phyloP scores from a whole-genome alignment of 2,113 vertebrate genomes.

The Rissa tridactyla region DNA sequence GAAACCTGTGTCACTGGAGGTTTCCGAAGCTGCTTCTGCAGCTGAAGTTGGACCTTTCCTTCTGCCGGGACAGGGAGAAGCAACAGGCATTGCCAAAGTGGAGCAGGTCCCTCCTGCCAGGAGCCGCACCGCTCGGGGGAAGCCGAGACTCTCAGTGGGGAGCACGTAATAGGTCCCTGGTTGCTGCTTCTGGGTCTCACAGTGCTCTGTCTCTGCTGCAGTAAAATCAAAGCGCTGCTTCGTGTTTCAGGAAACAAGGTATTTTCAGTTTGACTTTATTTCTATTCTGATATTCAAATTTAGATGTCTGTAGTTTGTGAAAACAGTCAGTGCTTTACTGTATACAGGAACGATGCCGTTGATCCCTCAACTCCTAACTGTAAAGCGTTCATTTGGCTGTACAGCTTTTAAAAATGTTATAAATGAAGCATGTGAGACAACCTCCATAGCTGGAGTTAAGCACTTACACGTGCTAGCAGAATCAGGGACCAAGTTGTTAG shows the following conservation, averaged over 20 bases:
- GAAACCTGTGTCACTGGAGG: background rate
- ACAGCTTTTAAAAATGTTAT: background rate
- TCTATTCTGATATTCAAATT: conserved; percentile 6
- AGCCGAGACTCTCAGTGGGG: background rate
- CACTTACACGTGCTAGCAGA: conserved; percentile 10
- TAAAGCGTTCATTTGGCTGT: background rate
- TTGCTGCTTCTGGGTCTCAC: background rate
- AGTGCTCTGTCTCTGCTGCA: background rate
- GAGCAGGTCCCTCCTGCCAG: background rate
- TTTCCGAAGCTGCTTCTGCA: background rate
- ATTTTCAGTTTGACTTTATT: conserved; percentile 12
- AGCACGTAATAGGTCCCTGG: background rate
- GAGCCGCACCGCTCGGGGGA: background rate
- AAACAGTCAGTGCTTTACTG: background rate
- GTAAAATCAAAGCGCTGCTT: background rate
- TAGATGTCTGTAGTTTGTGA: background rate
- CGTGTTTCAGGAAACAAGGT: background rate
- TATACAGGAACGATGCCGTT: background rate
- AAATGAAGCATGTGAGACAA: background rate
- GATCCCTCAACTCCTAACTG: background rate
- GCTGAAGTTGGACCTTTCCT: background rate
- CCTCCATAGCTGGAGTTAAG: conserved; percentile 20
- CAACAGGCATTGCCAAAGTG: background rate
- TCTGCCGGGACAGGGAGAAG: background rate
- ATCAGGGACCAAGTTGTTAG: background rate